Evolutionary conservation across 2,113 vertebrate genomes (phyloP), one percentile per base, ranked within the genome.

Genomic region (Pardalotus punctatus): DNA sequence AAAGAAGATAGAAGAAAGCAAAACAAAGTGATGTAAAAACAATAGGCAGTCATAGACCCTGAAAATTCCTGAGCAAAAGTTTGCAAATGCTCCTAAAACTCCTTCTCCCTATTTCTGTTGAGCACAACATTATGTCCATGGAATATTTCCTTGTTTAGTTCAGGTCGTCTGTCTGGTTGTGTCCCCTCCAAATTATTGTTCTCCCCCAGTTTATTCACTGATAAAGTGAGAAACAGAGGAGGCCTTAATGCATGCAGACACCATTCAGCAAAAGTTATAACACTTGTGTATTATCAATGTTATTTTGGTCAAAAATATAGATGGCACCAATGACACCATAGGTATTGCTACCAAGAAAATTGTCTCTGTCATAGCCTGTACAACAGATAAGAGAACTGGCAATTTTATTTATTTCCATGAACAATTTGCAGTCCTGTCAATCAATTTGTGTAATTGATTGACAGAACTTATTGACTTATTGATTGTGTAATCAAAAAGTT

Each of bases 91-190:
- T 74, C 7, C 5, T 42, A 35, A 62, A 85, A 56, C 5, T 40
- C 8, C 1, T 18, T 60, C 10, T 79, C 4, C 23, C 2, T 57
- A 23, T 9, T 62, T 69, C 53, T 50, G 1, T 9, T 42, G 27
- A 67, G 13, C 6, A 43, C 43, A 19, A 7, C 1, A 0, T 51
- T 62, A 36, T 29, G 20, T 2, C 0, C 28, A 28, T 43, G 15
- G 18, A 54, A 9, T 80, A 50, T 25, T 36, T 65, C 12, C 80
- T 76, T 80, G 14, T 8, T 35, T 50, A 60, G 7, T 45, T 80
- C 3, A 4, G 25, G 25, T 45, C 7, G 27, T 58, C 45, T 36
- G 14, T 22, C 11, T 3, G 5, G 7, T 25, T 65, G 9, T 45
- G 8, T 50, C 9, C 4, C 5, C 6, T 65, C 31, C 20, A 24